Percentiles rank a stretch among this genome's conserved stretches.
These are phyloP conservation scores for Pollenia labialis DNA, from an alignment of 2,888 invertebrate genomes.

Conservation along the genomic window DNA sequence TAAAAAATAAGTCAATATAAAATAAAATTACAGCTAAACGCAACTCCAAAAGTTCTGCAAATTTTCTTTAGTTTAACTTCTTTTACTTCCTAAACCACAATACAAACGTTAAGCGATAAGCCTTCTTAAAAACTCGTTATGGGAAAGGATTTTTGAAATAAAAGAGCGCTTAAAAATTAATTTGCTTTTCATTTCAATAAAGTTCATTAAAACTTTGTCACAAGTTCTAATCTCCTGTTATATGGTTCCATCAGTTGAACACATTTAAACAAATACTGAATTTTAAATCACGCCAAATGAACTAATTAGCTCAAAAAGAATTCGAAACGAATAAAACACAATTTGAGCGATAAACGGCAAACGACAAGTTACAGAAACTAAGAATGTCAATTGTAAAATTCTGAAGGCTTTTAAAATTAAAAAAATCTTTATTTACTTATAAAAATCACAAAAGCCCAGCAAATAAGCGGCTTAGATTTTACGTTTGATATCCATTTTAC, in stretches of 20 bases:
- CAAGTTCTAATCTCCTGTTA: conserved; percentile 17
- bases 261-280: neutral
- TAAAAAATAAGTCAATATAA: too few relatives aligned
- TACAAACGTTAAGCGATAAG: too few relatives aligned
- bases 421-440: too few relatives aligned
- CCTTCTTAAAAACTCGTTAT: too few relatives aligned
- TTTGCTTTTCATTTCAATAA: neutral
- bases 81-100: too few relatives aligned
- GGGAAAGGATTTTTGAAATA: too few relatives aligned
- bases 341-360: neutral
- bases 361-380: neutral
- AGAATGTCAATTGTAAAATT: too few relatives aligned
- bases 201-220: neutral
- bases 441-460: neutral
- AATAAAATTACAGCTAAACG: neutral
- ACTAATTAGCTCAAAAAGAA: too few relatives aligned
- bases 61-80: too few relatives aligned
- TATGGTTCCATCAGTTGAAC: conserved; percentile 13
- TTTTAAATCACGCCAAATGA: neutral
- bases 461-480: neutral
- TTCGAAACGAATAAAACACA: neutral
- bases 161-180: neutral
- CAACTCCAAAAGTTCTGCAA: neutral
- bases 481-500: too few relatives aligned
- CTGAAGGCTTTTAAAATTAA: too few relatives aligned